phyloP scores from a whole-genome alignment of 2,888 invertebrate species.

The Mimachlamys varia region DNA sequence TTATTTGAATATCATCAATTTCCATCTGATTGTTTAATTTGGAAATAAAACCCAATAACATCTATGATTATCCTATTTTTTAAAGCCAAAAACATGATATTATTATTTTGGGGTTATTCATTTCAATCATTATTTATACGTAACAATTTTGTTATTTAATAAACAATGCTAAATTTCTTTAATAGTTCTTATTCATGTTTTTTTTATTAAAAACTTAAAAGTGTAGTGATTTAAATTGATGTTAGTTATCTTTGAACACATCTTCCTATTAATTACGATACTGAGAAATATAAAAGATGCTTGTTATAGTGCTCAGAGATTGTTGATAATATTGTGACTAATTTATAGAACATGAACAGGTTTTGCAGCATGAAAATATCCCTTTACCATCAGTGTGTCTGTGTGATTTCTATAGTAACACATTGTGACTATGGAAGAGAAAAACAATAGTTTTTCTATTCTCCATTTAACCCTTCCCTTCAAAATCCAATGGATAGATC shows the following conservation, averaged over 20 bases:
- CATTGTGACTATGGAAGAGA: conserved; percentile 15
- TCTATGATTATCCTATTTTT: not conserved
- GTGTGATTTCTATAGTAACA: conserved; percentile 15
- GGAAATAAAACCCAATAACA: not conserved
- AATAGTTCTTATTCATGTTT: no score
- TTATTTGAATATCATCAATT: no score
- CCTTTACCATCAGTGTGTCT: conserved; percentile 27
- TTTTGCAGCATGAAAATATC: not conserved
- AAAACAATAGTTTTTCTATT: not conserved
- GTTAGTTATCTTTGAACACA: no score
- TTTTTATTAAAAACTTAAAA: no score
- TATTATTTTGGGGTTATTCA: no score
- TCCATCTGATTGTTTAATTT: not conserved
- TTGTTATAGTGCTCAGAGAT: no score
- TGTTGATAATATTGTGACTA: no score
- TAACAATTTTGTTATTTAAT: no score
- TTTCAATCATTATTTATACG: not conserved
- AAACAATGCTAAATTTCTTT: no score
- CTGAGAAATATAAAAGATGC: no score
- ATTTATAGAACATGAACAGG: not conserved
- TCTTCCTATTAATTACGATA: no score
- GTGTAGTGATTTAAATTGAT: no score
- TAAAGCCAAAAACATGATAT: not conserved
- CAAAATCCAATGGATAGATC: not conserved
- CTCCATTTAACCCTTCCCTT: not conserved